Evolutionary conservation across 2,888 invertebrate genomes (phyloP), one percentile per base, ranked within the genome.

Genomic region (Dryococelus australis): DNA sequence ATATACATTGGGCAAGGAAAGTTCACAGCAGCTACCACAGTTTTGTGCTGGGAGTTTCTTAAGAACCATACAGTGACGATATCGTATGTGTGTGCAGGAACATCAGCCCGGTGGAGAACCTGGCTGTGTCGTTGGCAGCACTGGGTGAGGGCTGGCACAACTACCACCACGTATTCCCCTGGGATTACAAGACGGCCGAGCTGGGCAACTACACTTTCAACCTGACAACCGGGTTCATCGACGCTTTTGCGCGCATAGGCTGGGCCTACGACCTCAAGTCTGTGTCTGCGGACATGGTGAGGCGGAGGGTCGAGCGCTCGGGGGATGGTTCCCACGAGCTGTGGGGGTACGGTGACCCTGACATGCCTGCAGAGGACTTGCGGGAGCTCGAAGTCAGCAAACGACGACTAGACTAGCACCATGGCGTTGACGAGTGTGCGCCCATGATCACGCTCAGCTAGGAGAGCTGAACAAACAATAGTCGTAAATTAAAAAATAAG

Each of bases 221-320:
- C 89, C 87, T 92, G 6, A 93, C 93, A 6, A 93, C 93, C 9
- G 87, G 91, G 20, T 92, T 93, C 89, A 93, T 94, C 88, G 93
- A 94, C 90, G 90, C 92, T 84, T 92, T 92, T 91, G 92, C 92
- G 8, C 95, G 94, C 91, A 93, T 98, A 89, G 98, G 98, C 26
- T 96, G 96, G 95, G 98, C 97, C 0, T 97, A 97, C 91, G 97
- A 98, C 92, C 92, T 97, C 90, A 98, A 97, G 92, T 96, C 96
- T 0, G 97, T 97, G 0, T 95, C 96, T 0, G 91, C 93, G 12
- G 95, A 96, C 86, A 95, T 96, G 90, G 94, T 97, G 20, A 93
- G 94, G 91, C 95, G 94, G 90, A 93, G 97, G 26, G 96, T 96
- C 0, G 92, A 94, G 90, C 94, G 96, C 88, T 97, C 97, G 0